A percentile compares a stretch with the other conserved stretches of the same genome.
Evolutionary conservation across 2,797 vertebrate genomes (phyloP).

Genomic region (Sciurus carolinensis): DNA sequence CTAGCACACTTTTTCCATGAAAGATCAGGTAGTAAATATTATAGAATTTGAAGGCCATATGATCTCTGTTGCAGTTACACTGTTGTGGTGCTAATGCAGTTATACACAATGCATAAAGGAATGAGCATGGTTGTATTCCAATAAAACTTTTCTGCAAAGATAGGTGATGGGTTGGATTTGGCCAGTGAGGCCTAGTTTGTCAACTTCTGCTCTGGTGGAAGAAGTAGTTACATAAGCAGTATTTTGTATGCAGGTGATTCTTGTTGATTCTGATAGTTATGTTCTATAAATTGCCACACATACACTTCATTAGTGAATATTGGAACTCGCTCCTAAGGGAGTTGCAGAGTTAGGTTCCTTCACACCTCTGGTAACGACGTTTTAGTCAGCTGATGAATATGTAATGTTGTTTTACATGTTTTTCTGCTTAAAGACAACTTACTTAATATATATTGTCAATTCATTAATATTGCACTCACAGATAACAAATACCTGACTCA

Average conservation of each 20-base stretch:
- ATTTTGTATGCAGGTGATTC: background rate
- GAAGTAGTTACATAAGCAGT: background rate
- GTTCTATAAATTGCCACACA: background rate
- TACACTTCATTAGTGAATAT: slow-evolving; percentile 16
- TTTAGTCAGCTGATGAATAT: background rate
- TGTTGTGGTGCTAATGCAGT: background rate
- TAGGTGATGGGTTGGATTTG: background rate
- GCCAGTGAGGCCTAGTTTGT: background rate
- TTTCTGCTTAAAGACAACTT: background rate
- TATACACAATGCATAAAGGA: background rate
- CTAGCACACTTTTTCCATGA: background rate
- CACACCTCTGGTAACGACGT: background rate
- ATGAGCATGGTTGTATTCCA: background rate
- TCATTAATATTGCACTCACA: background rate
- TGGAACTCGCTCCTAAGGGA: slow-evolving; percentile 18
- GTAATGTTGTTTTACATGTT: slow-evolving; percentile 47
- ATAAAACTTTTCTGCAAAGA: slow-evolving; percentile 41
- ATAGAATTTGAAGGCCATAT: background rate
- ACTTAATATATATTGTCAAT: slow-evolving; percentile 3
- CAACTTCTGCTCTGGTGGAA: slow-evolving; percentile 8
- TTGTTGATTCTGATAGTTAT: background rate
- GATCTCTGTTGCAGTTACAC: slow-evolving; percentile 23
- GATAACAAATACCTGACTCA: background rate
- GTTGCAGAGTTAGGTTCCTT: background rate
- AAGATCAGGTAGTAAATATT: slow-evolving; percentile 22